phyloP scores from a whole-genome alignment of 2,113 vertebrate genomes.

The Tylochromis polylepis region DNA sequence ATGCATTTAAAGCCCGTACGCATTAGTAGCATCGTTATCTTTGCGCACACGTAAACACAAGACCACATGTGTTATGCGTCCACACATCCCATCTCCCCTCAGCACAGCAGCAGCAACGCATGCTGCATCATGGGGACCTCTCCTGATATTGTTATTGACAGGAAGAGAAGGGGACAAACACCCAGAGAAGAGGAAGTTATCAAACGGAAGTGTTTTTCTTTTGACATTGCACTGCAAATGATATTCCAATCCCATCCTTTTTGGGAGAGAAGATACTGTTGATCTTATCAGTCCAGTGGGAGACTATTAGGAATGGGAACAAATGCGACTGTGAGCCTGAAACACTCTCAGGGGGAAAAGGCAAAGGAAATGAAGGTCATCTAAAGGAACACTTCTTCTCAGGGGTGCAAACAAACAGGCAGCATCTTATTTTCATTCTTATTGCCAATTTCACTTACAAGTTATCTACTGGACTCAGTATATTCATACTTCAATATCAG shows the following conservation, averaged over 20 bases:
- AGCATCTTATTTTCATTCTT: not conserved
- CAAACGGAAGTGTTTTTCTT: constrained; percentile 27
- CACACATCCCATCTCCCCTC: not conserved
- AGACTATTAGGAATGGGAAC: constrained; percentile 23
- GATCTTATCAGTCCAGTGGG: constrained; percentile 24
- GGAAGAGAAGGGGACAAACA: constrained; percentile 14
- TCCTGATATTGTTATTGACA: constrained; percentile 51
- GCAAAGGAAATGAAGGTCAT: constrained; percentile 43
- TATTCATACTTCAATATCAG: not conserved
- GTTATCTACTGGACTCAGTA: not conserved
- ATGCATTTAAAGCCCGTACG: not conserved
- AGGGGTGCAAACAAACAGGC: constrained; percentile 17
- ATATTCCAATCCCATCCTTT: not conserved
- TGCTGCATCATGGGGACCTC: not conserved
- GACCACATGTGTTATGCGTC: not conserved
- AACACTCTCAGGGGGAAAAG: not conserved
- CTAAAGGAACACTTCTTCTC: not conserved
- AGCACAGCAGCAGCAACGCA: not conserved
- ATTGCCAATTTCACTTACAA: not conserved
- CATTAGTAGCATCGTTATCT: not conserved
- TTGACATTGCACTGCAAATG: not conserved
- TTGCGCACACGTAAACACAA: not conserved
- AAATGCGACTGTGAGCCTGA: constrained; percentile 4
- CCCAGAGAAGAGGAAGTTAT: constrained; percentile 15
- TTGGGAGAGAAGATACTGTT: constrained; percentile 13